These are phyloP conservation scores for Coracias cyanogaster DNA, from an alignment of 2,797 vertebrate species.

Conservation along the genomic window DNA sequence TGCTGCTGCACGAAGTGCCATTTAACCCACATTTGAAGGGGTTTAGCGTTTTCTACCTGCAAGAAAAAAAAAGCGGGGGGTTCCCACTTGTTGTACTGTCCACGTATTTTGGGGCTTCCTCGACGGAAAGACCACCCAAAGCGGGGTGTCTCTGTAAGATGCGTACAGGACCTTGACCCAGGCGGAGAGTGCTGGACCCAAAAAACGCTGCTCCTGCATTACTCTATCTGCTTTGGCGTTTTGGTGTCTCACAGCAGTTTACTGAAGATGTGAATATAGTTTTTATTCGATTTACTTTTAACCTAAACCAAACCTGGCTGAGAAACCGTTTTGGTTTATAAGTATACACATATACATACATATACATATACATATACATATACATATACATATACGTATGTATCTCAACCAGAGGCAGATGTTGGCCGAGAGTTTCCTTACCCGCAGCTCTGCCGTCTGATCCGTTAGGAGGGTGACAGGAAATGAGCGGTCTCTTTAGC, in stretches of 20 bases:
- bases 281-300: background rate
- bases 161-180: background rate
- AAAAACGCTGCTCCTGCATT: background rate
- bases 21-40: background rate
- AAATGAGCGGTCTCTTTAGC: background rate
- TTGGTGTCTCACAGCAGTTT: background rate
- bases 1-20: background rate
- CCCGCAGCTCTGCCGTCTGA: background rate
- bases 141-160: accelerated
- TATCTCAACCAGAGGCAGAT: background rate
- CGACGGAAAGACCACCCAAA: background rate
- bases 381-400: too few species aligned
- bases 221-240: background rate
- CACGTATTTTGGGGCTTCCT: background rate
- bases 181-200: accelerated
- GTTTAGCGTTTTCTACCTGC: background rate
- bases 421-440: background rate
- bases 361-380: background rate
- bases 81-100: background rate
- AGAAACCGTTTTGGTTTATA: background rate
- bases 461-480: background rate
- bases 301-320: background rate
- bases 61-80: background rate
- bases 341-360: background rate
- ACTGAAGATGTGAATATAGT: accelerated